phyloP scores from a whole-genome alignment of 2,797 vertebrate species.

The Eleutherodactylus coqui region DNA sequence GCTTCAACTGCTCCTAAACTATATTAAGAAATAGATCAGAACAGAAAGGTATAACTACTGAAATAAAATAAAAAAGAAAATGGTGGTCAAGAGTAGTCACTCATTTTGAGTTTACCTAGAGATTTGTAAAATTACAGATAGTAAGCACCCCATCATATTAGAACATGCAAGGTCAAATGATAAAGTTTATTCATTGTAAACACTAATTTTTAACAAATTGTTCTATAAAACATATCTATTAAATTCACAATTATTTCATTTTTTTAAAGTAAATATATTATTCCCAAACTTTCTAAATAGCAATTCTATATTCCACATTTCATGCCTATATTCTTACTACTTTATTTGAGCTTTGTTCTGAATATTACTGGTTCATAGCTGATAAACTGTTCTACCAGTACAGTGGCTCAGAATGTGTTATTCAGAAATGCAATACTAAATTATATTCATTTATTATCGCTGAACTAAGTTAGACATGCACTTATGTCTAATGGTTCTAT shows the following conservation, averaged over 20 bases:
- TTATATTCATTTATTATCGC: slow-evolving; percentile 17
- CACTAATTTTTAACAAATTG: background rate
- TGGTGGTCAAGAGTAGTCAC: too few species aligned
- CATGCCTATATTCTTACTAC: background rate
- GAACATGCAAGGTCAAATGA: background rate
- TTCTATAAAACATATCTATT: background rate
- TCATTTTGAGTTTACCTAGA: too few species aligned
- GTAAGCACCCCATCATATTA: too few species aligned
- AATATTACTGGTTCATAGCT: background rate
- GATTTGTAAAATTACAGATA: too few species aligned
- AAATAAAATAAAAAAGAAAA: too few species aligned
- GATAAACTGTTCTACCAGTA: background rate
- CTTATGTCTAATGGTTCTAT: slow-evolving; percentile 34
- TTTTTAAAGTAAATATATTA: background rate
- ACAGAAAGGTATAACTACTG: too few species aligned
- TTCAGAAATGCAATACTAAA: slow-evolving; percentile 12
- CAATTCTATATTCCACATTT: background rate
- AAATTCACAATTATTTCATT: background rate
- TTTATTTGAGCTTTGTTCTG: background rate
- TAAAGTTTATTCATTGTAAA: background rate
- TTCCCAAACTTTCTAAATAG: background rate
- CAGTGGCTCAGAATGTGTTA: background rate
- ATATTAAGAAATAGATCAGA: too few species aligned
- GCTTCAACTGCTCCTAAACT: too few species aligned
- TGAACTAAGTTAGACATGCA: slow-evolving; percentile 18